phyloP scores from a whole-genome alignment of 2,113 vertebrate genomes.

The Lampris incognitus region DNA sequence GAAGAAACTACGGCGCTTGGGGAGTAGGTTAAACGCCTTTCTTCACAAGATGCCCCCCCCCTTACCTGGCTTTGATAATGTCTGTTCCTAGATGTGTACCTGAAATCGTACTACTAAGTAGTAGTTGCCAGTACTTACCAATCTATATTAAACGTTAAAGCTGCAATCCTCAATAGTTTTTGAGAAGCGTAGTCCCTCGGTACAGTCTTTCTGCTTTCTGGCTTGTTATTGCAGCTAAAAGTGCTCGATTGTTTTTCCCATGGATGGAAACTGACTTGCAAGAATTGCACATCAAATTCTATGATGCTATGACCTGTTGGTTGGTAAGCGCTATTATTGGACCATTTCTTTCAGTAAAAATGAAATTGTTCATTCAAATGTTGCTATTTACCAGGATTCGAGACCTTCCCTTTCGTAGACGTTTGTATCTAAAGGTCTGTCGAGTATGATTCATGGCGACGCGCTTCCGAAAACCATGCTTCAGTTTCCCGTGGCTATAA shows the following conservation, averaged over 20 bases:
- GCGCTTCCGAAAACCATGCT: conserved; percentile 15
- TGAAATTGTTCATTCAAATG: conserved; percentile 30
- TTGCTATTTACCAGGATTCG: conserved; percentile 24
- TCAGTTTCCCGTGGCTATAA: conserved; percentile 48
- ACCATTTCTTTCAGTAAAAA: conserved; percentile 29
- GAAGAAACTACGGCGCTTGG: no score
- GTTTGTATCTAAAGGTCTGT: conserved; percentile 25
- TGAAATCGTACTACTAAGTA: conserved; percentile 56
- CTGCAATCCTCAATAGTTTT: conserved; percentile 6
- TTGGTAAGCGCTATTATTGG: conserved; percentile 30
- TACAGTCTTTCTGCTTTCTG: neutral
- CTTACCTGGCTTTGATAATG: conserved; percentile 44
- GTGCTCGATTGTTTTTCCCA: neutral
- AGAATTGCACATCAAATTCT: conserved; percentile 16
- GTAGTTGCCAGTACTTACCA: conserved; percentile 61
- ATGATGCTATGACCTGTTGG: conserved; percentile 6
- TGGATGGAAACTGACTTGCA: conserved; percentile 2
- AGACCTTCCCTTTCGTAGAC: conserved; percentile 4
- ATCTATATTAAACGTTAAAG: conserved; percentile 27
- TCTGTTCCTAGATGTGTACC: conserved; percentile 45
- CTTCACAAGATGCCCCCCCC: conserved; percentile 25
- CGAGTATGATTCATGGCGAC: conserved; percentile 14
- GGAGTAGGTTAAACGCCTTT: neutral
- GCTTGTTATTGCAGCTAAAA: neutral
- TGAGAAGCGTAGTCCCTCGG: conserved; percentile 4